Conservation (phyloP, 2,797 vertebrate species). For the Nasua narica region DNA sequence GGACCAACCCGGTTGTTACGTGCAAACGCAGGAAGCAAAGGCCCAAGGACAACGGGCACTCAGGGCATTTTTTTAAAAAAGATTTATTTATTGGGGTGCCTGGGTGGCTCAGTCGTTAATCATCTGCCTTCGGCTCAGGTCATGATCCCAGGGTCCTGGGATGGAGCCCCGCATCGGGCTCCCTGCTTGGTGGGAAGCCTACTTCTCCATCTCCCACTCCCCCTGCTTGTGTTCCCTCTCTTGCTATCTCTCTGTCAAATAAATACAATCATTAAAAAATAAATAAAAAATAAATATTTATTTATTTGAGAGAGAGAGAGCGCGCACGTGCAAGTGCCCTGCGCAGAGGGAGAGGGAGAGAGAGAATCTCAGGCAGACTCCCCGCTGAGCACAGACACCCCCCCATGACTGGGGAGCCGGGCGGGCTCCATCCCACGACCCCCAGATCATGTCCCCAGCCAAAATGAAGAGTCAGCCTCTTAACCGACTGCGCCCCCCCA, state of each 20-base stretch:
- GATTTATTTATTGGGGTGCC: no score
- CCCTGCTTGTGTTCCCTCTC: no score
- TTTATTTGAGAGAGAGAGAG: neutral
- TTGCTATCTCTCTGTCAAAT: no score
- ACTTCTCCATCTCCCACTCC: no score
- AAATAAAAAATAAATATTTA: no score
- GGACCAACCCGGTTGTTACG: neutral
- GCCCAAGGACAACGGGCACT: neutral
- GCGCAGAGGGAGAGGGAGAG: neutral
- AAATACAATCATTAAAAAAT: no score
- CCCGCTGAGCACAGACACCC: neutral
- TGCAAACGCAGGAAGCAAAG: neutral
- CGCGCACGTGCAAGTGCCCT: accelerated
- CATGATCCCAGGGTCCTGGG: no score
- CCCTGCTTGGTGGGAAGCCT: no score
- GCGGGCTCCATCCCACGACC: neutral
- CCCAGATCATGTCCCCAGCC: neutral
- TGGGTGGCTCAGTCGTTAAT: no score
- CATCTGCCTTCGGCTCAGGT: no score
- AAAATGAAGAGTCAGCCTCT: neutral
- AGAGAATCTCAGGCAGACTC: neutral
- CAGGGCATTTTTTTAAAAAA: accelerated
- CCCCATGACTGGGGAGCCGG: neutral
- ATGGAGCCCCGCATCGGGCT: no score
- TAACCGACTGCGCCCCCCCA: neutral